Base-by-base conservation (phyloP, 2,888 invertebrate species). In the Himalopsyche kuldschensis region DNA sequence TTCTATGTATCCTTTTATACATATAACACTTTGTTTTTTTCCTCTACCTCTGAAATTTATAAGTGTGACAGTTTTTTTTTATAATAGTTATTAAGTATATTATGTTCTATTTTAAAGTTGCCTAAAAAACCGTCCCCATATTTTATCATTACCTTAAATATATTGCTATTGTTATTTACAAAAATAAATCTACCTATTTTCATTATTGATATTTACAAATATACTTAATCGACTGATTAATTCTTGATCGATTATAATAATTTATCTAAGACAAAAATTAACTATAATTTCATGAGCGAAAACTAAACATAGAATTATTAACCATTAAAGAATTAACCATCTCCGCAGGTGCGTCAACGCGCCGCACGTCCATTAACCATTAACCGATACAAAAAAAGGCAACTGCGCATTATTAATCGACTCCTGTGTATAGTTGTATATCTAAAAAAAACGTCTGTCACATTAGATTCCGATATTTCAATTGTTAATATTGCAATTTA, bases 101-200 rank as follows among this genome's bases (percentile, higher is more conserved):
- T 82, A 84, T 80, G 79, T 78, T 69, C 80, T 82, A 82, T 77
- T 48, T 81, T 80, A 81, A 83, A 84, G 84, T 84, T 85, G 85
- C 84, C 84, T 86, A 86, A 84, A 82, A 86, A 85, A 85, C 75
- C 80, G 81, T 82, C 85, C 86, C 85, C 82, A 82, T 79, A 82
- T 81, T 80, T 83, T 85, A 83, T 63, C 80, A 84, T 78, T 86
- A 85, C 55, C 83, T 86, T 84, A 85, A 78, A 47, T 78, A 75
- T 82, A 81, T 86, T 82, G 81, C 85, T 86, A 86, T 82, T 78
- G 75, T 84, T 86, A 86, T 86, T 86, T 86, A 86, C 86, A 86
- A 86, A 86, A 86, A 86, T 86, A 86, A 82, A 86, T 85, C 85
- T 84, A 85, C 77, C 75, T 84, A 86, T 80, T 15, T 84, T 79